These are phyloP conservation scores for Drosophila kokeensis DNA, from an alignment of 2,888 invertebrate species.

Conservation along the genomic window DNA sequence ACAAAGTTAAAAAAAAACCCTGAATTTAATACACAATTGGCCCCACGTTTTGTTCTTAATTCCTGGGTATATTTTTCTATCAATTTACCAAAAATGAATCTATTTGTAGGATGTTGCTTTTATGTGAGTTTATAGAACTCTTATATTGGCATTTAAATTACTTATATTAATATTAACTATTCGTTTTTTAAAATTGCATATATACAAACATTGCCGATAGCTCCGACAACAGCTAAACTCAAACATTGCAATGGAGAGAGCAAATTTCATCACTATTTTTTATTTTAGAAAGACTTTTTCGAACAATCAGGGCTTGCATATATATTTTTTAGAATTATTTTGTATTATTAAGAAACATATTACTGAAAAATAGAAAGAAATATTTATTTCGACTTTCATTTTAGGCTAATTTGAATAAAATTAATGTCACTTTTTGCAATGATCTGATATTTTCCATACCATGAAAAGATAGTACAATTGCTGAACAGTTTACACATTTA, in stretches of 20 bases:
- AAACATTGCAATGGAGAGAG: background rate
- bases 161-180: background rate
- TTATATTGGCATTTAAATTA: background rate
- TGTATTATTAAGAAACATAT: background rate
- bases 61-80: too few species aligned
- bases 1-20: too few species aligned
- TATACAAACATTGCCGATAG: background rate
- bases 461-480: background rate
- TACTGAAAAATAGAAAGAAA: background rate
- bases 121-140: background rate
- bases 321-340: background rate
- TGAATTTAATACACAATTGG: too few species aligned
- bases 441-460: background rate
- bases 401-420: fast-evolving
- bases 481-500: background rate
- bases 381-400: background rate
- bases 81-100: too few species aligned
- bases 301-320: background rate
- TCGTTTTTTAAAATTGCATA: background rate
- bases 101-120: too few species aligned
- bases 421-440: background rate
- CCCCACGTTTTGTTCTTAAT: too few species aligned
- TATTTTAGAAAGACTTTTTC: background rate
- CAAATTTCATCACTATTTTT: background rate
- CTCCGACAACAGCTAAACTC: background rate